Base-by-base conservation (phyloP, 2,888 invertebrate genomes). In the Zaprionus lineosus region DNA sequence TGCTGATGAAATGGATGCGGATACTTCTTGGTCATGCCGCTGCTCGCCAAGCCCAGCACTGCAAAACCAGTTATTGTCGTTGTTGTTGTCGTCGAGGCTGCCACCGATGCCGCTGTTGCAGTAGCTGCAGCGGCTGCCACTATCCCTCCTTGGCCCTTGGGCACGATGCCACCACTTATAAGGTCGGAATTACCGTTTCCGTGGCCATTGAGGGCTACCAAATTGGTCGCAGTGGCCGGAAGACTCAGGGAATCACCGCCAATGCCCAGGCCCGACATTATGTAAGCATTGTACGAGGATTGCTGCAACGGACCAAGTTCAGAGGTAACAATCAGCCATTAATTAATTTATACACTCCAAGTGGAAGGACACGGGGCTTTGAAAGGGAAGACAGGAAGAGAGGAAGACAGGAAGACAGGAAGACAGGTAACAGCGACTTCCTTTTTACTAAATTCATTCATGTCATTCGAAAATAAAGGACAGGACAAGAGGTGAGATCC, bases 241-340 rank as follows among this genome's bases (percentile, higher is more conserved):
- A 79, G 61, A 11, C 77, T 79, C 12, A 85, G 26, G 4, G 86
- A 81, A 1, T 86, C 87, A 2, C 84, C 85, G n/a, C 87, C 87
- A 33, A 87, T 77, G 3, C 87, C 88, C 63, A 88, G 55, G 21
- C 87, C 87, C 36, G 87, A 84, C 81, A 88, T 76, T 15, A 88
- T 60, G 55, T 88, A 87, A 0, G 88, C 78, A 68, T 89, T 88
- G 31, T 87, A 86, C 2, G 81, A 65, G 1, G 86, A 85, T 68
- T 86, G 84, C 89, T 89, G 50, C 6, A 52, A 51, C 1, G n/a
- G n/a, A n/a, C n/a, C n/a, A n/a, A n/a, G n/a, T n/a, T n/a, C n/a
- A n/a, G n/a, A n/a, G n/a, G n/a, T n/a, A n/a, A n/a, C n/a, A n/a
- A n/a, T n/a, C n/a, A n/a, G n/a, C n/a, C n/a, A n/a, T n/a, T n/a